A percentile compares a stretch with the other conserved stretches of the same genome.
These are phyloP conservation scores for Smutsia gigantea DNA, from an alignment of 2,797 vertebrate species.

Conservation along the genomic window DNA sequence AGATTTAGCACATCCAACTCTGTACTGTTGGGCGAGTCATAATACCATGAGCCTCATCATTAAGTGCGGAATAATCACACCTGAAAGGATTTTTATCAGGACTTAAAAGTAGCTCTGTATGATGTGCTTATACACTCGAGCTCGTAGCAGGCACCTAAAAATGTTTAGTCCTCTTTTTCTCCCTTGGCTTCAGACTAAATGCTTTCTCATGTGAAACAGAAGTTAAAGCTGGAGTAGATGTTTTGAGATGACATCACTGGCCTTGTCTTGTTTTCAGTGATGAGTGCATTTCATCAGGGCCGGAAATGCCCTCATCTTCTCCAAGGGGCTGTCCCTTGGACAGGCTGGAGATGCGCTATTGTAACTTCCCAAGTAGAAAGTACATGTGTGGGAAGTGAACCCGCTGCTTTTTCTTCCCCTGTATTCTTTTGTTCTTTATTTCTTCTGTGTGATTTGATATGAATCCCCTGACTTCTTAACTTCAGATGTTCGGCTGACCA, in stretches of 20 bases:
- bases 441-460: not conserved
- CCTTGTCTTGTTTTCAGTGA: not conserved
- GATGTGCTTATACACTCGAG: accelerated
- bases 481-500: no score
- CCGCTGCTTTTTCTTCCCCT: not conserved
- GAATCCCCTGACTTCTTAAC: not conserved
- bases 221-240: not conserved
- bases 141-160: not conserved
- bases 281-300: not conserved
- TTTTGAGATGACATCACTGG: not conserved
- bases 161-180: not conserved
- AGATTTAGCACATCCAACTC: not conserved
- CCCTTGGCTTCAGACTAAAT: not conserved
- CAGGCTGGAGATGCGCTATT: not conserved
- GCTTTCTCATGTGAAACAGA: not conserved
- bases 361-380: not conserved
- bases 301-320: not conserved
- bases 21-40: accelerated
- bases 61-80: not conserved
- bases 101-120: not conserved
- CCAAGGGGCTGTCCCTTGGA: not conserved
- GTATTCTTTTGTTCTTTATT: not conserved
- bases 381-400: not conserved
- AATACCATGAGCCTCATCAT: not conserved
- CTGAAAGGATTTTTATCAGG: not conserved